Conservation (phyloP, 2,888 invertebrate genomes). For the Dicycla oo region DNA sequence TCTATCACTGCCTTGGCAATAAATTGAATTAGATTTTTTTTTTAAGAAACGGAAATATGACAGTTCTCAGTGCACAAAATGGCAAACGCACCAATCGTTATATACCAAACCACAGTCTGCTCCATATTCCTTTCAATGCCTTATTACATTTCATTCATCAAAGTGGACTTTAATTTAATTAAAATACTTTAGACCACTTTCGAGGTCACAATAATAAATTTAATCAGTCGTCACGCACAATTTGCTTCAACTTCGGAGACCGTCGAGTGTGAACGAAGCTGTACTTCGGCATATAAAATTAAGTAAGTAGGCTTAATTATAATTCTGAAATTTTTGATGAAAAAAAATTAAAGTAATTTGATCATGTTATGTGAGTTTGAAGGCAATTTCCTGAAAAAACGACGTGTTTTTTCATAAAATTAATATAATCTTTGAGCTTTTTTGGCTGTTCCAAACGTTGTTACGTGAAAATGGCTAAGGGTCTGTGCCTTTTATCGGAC, state of each 20-base stretch:
- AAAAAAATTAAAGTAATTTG: constrained; percentile 35
- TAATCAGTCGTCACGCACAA: constrained; percentile 20
- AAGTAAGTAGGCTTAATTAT: constrained; percentile 12
- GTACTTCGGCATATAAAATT: constrained; percentile 3
- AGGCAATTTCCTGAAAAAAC: constrained; percentile 33
- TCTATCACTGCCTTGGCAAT: background rate
- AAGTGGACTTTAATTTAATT: constrained; percentile 41
- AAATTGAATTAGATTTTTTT: background rate
- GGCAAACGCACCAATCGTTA: background rate
- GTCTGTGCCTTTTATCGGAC: constrained; percentile 23
- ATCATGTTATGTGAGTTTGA: constrained; percentile 40
- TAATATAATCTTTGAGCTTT: constrained; percentile 13
- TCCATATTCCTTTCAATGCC: constrained; percentile 10
- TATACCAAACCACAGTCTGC: constrained; percentile 13
- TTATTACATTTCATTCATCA: constrained; percentile 25
- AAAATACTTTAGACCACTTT: constrained; percentile 48
- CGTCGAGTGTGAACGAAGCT: constrained; percentile 25
- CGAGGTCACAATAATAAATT: constrained; percentile 40
- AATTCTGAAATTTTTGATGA: constrained; percentile 13
- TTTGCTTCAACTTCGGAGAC: constrained; percentile 16
- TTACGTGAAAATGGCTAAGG: constrained; percentile 3
- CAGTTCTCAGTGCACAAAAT: constrained; percentile 9
- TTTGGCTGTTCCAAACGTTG: background rate
- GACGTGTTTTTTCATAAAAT: constrained; percentile 37
- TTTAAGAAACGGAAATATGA: no score